A percentile compares a stretch with the other conserved stretches of the same genome.
Evolutionary conservation across 2,888 invertebrate genomes (phyloP).

Genomic region (Nebria brevicollis): DNA sequence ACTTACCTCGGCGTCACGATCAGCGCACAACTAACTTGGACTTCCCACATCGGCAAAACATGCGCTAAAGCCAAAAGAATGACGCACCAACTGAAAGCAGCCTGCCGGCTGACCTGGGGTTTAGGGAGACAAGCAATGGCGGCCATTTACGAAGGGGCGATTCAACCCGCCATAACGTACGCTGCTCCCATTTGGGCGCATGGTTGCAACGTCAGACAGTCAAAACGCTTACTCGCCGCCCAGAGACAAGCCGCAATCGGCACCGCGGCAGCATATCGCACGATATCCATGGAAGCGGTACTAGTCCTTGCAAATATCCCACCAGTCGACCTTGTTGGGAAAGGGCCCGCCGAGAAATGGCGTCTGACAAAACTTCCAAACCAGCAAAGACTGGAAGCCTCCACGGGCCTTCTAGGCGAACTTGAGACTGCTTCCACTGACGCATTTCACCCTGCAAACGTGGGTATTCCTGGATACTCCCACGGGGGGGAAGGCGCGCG

Average conservation of each 20-base stretch:
- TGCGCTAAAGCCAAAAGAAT: too few species aligned
- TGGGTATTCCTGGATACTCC: not conserved
- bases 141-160: slow-evolving; percentile 38
- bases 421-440: not conserved
- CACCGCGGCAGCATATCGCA: not conserved
- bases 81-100: slow-evolving; percentile 29
- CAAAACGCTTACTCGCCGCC: not conserved
- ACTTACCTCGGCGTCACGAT: slow-evolving; percentile 34
- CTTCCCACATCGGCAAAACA: not conserved
- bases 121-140: slow-evolving; percentile 19
- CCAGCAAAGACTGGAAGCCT: not conserved
- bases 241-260: not conserved
- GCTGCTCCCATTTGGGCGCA: too few species aligned
- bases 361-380: not conserved
- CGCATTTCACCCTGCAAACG: not conserved
- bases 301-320: not conserved
- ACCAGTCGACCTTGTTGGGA: not conserved
- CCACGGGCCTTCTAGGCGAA: not conserved
- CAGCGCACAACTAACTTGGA: slow-evolving; percentile 29
- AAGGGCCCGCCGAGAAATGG: not conserved
- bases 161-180: slow-evolving; percentile 8
- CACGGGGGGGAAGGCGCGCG: not conserved
- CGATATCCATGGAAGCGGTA: not conserved
- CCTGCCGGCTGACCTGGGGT: slow-evolving; percentile 34
- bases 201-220: not conserved